Evolutionary conservation across 2,113 vertebrate species (phyloP).

Genomic region (Oncorhynchus mykiss): DNA sequence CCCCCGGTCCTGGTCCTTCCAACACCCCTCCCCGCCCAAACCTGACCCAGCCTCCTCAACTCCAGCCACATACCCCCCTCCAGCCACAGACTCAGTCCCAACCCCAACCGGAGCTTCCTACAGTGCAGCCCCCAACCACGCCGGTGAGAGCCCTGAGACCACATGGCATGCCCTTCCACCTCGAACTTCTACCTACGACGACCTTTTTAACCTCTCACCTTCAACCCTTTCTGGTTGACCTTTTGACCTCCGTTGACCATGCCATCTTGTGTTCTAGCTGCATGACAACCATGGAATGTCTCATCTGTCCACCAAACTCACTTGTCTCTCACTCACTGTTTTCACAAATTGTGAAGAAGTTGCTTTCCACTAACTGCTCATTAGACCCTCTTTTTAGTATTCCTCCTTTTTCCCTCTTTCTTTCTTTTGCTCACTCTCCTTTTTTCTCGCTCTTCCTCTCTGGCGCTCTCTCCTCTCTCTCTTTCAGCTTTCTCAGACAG

Average conservation of each 20-base stretch:
- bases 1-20: constrained; percentile 73
- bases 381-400: background rate
- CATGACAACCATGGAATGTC: background rate
- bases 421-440: background rate
- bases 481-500: constrained; percentile 85
- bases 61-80: constrained; percentile 81
- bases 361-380: background rate
- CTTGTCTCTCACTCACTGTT: background rate
- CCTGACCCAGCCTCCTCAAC: constrained; percentile 73
- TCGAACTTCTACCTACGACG: background rate
- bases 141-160: constrained; percentile 82
- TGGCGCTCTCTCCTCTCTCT: constrained; percentile 34
- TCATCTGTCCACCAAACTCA: background rate
- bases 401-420: background rate
- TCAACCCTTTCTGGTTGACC: constrained; percentile 49
- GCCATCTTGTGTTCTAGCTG: constrained; percentile 62
- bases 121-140: constrained; percentile 85
- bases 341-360: background rate
- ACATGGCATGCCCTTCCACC: background rate
- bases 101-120: constrained; percentile 69
- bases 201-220: constrained; percentile 53
- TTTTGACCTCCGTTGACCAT: background rate
- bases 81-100: constrained; percentile 79
- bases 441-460: background rate
- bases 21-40: constrained; percentile 76